These are phyloP conservation scores for Ammospiza nelsoni DNA, from an alignment of 2,113 vertebrate genomes.

Conservation along the genomic window DNA sequence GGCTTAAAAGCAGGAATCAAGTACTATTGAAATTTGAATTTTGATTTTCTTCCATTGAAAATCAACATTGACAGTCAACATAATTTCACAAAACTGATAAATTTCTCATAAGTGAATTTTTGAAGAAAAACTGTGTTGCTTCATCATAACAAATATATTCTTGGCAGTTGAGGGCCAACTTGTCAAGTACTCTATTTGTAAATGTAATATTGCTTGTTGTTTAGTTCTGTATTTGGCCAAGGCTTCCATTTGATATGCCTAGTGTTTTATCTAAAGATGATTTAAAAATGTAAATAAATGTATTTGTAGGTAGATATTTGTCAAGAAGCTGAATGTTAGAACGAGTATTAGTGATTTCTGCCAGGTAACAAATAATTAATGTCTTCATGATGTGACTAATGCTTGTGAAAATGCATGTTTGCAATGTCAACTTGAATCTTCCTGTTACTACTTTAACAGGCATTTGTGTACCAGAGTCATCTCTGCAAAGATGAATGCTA, in stretches of 20 bases:
- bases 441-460: not conserved
- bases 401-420: not conserved
- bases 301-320: not conserved
- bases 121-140: not conserved
- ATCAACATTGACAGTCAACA: not conserved
- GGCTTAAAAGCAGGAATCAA: not conserved
- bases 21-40: not conserved
- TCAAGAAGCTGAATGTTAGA: not conserved
- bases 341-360: not conserved
- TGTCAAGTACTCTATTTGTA: not conserved
- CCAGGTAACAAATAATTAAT: not conserved
- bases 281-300: not conserved
- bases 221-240: not conserved
- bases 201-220: not conserved
- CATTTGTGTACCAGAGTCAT: not conserved
- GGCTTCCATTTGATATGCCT: not conserved
- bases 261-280: not conserved
- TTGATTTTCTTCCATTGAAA: not conserved
- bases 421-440: not conserved
- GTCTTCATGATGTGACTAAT: not conserved
- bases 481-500: not conserved
- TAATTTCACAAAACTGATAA: not conserved
- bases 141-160: not conserved
- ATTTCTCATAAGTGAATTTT: not conserved
- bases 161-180: not conserved